These are phyloP conservation scores for Athene noctua DNA, from an alignment of 2,113 vertebrate genomes.

Conservation along the genomic window DNA sequence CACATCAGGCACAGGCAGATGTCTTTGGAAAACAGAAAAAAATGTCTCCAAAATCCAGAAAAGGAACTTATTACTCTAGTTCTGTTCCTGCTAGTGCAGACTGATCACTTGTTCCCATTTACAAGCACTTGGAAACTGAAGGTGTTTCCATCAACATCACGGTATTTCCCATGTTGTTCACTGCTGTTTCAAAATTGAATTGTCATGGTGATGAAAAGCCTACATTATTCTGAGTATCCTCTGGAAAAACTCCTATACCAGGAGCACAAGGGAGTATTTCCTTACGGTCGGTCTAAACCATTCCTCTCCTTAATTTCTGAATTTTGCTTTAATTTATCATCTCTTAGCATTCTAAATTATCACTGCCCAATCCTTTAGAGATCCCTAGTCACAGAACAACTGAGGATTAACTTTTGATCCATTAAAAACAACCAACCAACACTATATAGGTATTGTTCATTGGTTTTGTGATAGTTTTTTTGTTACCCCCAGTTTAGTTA, in stretches of 20 bases:
- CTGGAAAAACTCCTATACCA: neutral
- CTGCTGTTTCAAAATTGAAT: neutral
- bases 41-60: neutral
- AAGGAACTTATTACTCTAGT: neutral
- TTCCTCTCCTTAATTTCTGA: neutral
- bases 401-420: neutral
- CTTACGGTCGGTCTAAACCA: neutral
- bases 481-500: neutral
- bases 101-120: neutral
- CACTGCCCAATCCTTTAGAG: neutral
- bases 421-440: neutral
- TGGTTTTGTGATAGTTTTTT: accelerated
- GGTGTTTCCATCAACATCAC: neutral
- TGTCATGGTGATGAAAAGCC: neutral
- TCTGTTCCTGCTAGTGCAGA: neutral
- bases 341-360: neutral
- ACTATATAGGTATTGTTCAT: neutral
- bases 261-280: neutral
- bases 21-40: neutral
- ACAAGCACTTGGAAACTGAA: neutral
- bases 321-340: neutral
- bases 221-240: neutral
- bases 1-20: neutral
- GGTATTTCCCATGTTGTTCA: neutral
- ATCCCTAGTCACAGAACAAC: neutral